These are phyloP conservation scores for Pterobdella sp. DNA, from an alignment of 2,888 invertebrate species.

Conservation along the genomic window DNA sequence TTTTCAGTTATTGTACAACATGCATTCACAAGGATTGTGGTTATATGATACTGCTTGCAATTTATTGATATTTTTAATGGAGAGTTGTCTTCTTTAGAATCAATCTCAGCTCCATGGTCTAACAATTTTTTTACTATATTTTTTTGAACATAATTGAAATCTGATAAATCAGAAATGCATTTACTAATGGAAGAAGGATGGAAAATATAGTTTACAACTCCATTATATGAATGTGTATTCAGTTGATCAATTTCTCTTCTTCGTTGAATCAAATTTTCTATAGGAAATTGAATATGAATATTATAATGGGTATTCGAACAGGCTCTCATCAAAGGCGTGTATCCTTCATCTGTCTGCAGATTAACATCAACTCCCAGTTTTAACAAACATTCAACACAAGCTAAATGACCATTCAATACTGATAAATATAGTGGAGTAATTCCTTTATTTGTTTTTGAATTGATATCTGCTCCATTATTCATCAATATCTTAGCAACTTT, in stretches of 20 bases:
- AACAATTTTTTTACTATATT: background rate
- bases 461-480: constrained; percentile 19
- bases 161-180: background rate
- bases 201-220: too few species aligned
- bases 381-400: constrained; percentile 9
- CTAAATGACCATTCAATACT: background rate
- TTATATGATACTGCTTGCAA: background rate
- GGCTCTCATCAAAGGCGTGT: background rate
- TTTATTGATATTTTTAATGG: background rate
- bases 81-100: background rate
- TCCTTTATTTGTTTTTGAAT: constrained; percentile 10
- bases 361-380: background rate
- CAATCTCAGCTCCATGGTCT: constrained; percentile 5
- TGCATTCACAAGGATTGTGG: background rate
- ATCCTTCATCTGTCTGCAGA: background rate
- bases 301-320: background rate
- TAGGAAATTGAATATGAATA: background rate
- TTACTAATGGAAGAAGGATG: background rate
- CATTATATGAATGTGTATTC: too few species aligned
- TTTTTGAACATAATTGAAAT: background rate
- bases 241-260: too few species aligned
- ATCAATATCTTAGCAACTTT: constrained; percentile 36
- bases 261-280: background rate
- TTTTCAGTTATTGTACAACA: background rate
- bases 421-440: constrained; percentile 18